Evolutionary conservation across 1,140 invertebrate species (phyloP).

Genomic region (Calephelis nemesis): DNA sequence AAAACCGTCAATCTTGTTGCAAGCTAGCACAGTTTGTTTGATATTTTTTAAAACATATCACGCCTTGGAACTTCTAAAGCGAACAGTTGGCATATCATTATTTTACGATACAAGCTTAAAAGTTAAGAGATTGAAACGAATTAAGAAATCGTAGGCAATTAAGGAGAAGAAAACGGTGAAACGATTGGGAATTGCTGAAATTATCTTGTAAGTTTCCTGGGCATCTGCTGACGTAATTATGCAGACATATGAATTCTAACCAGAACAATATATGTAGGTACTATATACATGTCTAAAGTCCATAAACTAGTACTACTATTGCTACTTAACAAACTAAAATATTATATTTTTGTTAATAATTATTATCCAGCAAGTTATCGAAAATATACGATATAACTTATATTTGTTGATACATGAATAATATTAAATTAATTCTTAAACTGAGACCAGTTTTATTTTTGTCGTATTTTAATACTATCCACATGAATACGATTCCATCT

Average conservation of each 20-base stretch:
- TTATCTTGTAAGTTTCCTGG: conserved; percentile 3
- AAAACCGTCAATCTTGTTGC: not conserved
- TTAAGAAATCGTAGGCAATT: conserved; percentile 13
- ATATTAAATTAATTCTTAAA: too few relatives aligned
- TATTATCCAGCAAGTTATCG: too few relatives aligned
- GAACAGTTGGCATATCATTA: conserved; percentile 66
- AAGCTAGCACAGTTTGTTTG: conserved; percentile 18
- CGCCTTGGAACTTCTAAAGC: conserved; percentile 53
- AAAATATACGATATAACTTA: too few relatives aligned
- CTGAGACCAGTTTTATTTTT: too few relatives aligned
- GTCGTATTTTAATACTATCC: too few relatives aligned
- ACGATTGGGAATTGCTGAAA: conserved; percentile 14
- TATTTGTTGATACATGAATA: too few relatives aligned
- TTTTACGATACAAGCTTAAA: conserved; percentile 36
- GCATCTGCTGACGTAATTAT: conserved; percentile 5
- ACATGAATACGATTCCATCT: too few relatives aligned
- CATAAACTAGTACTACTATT: too few relatives aligned
- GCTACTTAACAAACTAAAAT: too few relatives aligned
- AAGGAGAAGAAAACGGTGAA: not conserved
- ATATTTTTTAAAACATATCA: conserved; percentile 59
- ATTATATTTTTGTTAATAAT: too few relatives aligned
- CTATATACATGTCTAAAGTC: too few relatives aligned
- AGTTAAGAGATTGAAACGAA: conserved; percentile 22
- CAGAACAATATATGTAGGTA: not conserved
- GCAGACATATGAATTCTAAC: not conserved